Percentiles rank a stretch among this genome's conserved stretches.
Evolutionary conservation across 2,113 vertebrate genomes (phyloP).

Genomic region (Argyrosomus japonicus): DNA sequence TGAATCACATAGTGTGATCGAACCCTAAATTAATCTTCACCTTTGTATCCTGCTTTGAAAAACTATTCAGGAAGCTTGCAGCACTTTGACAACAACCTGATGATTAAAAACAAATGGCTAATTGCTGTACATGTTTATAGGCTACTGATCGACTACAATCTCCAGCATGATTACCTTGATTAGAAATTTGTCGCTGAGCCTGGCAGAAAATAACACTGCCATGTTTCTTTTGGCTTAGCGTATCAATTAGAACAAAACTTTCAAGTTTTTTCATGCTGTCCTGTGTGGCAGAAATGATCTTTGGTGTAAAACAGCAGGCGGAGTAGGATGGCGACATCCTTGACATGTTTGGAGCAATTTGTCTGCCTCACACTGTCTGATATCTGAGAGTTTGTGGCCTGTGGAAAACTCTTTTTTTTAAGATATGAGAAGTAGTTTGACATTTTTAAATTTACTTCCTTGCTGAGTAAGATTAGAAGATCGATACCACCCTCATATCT

Average conservation of each 20-base stretch:
- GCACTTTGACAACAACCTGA: constrained; percentile 28
- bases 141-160: constrained; percentile 3
- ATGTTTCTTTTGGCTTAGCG: neutral
- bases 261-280: neutral
- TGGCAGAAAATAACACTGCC: constrained; percentile 2
- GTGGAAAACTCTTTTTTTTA: neutral
- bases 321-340: neutral
- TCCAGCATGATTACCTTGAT: constrained; percentile 43
- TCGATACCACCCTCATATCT: neutral
- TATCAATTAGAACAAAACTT: neutral
- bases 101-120: constrained; percentile 49
- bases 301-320: neutral
- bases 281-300: neutral
- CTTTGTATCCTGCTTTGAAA: constrained; percentile 36
- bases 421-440: neutral
- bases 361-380: constrained; percentile 11
- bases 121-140: constrained; percentile 31
- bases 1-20: constrained; percentile 9
- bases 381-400: constrained; percentile 14
- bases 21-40: constrained; percentile 22
- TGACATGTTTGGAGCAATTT: neutral
- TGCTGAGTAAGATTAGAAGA: neutral
- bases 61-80: constrained; percentile 26
- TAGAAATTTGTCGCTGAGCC: constrained; percentile 22
- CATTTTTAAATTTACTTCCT: neutral